Base-by-base conservation (phyloP, 2,113 vertebrate genomes). In the Zingel zingel region DNA sequence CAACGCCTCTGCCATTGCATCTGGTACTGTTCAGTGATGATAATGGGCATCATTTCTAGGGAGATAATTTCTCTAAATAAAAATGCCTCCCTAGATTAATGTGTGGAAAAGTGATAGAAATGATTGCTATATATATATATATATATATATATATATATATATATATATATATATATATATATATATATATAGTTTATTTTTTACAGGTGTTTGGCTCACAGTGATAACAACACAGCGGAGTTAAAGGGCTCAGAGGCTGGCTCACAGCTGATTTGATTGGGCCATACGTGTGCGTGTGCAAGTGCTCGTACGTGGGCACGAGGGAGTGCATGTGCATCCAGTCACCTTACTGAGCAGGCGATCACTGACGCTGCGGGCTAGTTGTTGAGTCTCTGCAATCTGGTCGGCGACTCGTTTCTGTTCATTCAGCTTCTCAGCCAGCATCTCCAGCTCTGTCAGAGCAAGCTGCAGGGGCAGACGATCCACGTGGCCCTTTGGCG, bases 391-490 rank as follows among this genome's bases (percentile, higher is more conserved):
- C 86, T 99, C 98, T 0, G 97, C 95, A n/a, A 97, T 92, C 94
- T 99, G 98, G 94, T 99, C 98, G 0, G 97, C 98, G 70, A 98
- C 86, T 3, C 98, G 96, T 69, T 99, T 99, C 95, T 99, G 98
- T 81, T 99, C 98, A 0, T 99, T 99, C 78, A 99, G 96, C 79
- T 97, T 97, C 96, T 98, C 98, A 0, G 98, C 98, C 93, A 99
- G 90, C 0, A 95, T 97, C 93, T 99, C 98, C 93, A 99, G 95
- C 93, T 99, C 98, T 0, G 98, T 99, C 45, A 99, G 97, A n/a
- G 98, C 98, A 33, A 99, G 90, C 92, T 99, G 98, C 79, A 99
- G 96, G 0, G 97, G 97, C 21, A 99, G 92, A 2, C 98, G 94
- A 83, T 99, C 98, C 0, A 97, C 95, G 1, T 99, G 98, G 56